Conservation (phyloP, 2,888 invertebrate genomes). For the Pantelozetes paolii region DNA sequence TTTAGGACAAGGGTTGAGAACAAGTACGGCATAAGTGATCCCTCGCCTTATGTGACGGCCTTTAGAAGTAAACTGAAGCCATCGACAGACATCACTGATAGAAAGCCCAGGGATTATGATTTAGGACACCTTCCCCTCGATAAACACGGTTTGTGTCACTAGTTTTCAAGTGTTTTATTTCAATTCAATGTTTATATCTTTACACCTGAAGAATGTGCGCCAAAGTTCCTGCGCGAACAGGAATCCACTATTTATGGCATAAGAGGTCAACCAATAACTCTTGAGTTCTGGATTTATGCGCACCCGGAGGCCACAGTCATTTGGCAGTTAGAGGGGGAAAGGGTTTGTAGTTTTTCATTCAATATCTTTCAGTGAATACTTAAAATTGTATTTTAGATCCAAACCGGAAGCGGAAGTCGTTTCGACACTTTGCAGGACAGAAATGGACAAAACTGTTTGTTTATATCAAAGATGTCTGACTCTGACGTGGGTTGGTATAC, state of each 20-base stretch:
- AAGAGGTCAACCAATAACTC: slow-evolving; percentile 79
- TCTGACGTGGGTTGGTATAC: slow-evolving; percentile 91
- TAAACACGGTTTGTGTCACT: slow-evolving; percentile 45
- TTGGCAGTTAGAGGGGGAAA: slow-evolving; percentile 59
- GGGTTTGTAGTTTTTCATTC: background rate
- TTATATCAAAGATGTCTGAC: slow-evolving; percentile 82
- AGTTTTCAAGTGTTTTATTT: slow-evolving; percentile 13
- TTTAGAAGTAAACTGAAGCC: slow-evolving; percentile 53
- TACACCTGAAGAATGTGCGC: slow-evolving; percentile 51
- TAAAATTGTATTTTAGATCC: slow-evolving; percentile 47
- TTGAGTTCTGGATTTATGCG: slow-evolving; percentile 92
- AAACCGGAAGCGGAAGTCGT: slow-evolving; percentile 73
- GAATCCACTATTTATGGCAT: slow-evolving; percentile 84
- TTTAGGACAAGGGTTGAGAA: slow-evolving; percentile 95
- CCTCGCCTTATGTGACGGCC: slow-evolving; percentile 82
- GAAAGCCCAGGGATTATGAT: slow-evolving; percentile 47
- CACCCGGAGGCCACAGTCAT: slow-evolving; percentile 92
- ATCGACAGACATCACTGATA: slow-evolving; percentile 40
- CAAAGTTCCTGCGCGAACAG: slow-evolving; percentile 70
- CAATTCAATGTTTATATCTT: background rate
- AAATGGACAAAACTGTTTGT: slow-evolving; percentile 82
- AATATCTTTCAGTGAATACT: background rate
- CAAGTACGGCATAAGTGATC: slow-evolving; percentile 92
- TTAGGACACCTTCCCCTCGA: slow-evolving; percentile 46
- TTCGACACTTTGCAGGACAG: slow-evolving; percentile 64